These are phyloP conservation scores for Pluvianellus socialis DNA, from an alignment of 2,113 vertebrate species.

Conservation along the genomic window DNA sequence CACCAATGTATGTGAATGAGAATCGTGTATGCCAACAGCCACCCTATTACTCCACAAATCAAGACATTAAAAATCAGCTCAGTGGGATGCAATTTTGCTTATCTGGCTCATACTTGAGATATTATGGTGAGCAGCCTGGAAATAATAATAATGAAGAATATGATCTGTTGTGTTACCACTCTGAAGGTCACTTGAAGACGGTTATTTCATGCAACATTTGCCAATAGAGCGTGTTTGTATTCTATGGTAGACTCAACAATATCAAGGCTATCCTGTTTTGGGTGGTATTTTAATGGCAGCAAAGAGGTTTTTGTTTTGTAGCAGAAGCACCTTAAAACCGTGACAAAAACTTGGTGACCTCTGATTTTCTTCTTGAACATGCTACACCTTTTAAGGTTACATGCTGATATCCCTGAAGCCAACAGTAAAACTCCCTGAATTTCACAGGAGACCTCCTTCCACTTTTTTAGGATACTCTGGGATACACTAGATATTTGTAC, in stretches of 20 bases:
- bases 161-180: constrained; percentile 44
- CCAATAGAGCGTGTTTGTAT: constrained; percentile 59
- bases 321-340: background rate
- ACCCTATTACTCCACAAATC: constrained; percentile 48
- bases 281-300: constrained; percentile 42
- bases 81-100: constrained; percentile 62
- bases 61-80: constrained; percentile 61
- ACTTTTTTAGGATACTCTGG: background rate
- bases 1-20: constrained; percentile 42
- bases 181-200: constrained; percentile 64
- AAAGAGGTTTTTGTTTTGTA: background rate
- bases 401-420: background rate
- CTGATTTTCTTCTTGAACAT: background rate
- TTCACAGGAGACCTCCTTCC: background rate
- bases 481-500: background rate
- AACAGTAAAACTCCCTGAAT: background rate
- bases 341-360: background rate
- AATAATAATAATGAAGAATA: constrained; percentile 66
- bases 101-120: constrained; percentile 54
- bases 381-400: background rate
- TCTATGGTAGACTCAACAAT: constrained; percentile 62
- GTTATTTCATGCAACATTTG: constrained; percentile 46
- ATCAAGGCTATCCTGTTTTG: constrained; percentile 65
- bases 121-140: constrained; percentile 45
- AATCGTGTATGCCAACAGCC: constrained; percentile 62